Conservation (phyloP, 2,888 invertebrate species). For the Lamellibrachia satsuma region DNA sequence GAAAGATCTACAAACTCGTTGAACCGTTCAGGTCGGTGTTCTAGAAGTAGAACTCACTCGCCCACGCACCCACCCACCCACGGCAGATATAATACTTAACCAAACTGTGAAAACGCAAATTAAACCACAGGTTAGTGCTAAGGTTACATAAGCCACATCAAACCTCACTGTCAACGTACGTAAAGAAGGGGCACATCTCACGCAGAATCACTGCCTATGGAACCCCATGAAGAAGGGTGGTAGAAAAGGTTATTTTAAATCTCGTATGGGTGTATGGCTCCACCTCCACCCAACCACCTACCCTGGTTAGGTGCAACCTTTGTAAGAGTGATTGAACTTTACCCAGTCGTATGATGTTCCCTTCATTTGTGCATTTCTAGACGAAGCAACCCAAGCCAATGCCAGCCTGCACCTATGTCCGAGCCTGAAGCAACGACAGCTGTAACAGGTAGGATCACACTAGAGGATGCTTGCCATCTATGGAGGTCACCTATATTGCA, state of each 20-base stretch:
- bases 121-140: too few relatives aligned
- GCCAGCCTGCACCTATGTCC: neutral
- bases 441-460: neutral
- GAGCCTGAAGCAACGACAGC: neutral
- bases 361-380: neutral
- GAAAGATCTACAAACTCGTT: conserved; percentile 39
- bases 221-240: neutral
- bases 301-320: too few relatives aligned
- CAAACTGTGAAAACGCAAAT: too few relatives aligned
- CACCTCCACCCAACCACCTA: too few relatives aligned
- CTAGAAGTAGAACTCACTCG: neutral
- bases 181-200: neutral
- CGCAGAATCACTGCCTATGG: neutral
- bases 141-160: too few relatives aligned
- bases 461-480: neutral
- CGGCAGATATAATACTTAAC: too few relatives aligned
- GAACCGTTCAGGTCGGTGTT: conserved; percentile 36
- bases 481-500: neutral
- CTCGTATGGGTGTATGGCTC: neutral
- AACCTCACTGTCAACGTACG: too few relatives aligned
- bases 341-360: neutral
- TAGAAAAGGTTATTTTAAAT: neutral
- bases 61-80: too few relatives aligned
- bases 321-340: too few relatives aligned
- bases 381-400: neutral